Evolutionary conservation across 1,140 invertebrate species (phyloP).

Genomic region (Drosophila rhopaloa): DNA sequence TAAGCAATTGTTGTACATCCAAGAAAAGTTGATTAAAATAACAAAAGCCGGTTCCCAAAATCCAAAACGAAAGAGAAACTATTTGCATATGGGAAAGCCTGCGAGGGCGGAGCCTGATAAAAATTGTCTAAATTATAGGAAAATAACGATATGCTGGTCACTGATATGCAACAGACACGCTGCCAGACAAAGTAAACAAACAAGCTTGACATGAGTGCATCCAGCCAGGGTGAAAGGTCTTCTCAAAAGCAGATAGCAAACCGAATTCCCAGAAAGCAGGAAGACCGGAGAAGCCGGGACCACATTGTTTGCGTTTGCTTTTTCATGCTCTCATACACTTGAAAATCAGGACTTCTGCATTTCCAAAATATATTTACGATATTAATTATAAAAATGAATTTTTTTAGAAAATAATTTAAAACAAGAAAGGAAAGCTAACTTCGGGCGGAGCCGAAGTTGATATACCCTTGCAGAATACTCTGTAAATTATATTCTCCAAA

Average conservation of each 20-base stretch:
- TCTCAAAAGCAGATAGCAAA: constrained; percentile 20
- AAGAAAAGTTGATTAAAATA: constrained; percentile 69
- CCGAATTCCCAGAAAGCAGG: constrained; percentile 6
- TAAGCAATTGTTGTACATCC: constrained; percentile 23
- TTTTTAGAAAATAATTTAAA: background rate
- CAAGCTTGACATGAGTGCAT: constrained; percentile 41
- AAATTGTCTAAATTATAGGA: constrained; percentile 57
- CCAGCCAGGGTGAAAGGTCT: constrained; percentile 21
- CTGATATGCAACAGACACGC: constrained; percentile 68
- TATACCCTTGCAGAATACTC: no score
- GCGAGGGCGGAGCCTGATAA: constrained; percentile 11
- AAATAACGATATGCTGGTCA: constrained; percentile 54
- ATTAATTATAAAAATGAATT: background rate
- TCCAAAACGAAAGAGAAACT: constrained; percentile 22
- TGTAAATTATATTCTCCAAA: no score
- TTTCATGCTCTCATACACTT: constrained; percentile 13
- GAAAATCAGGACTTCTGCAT: background rate
- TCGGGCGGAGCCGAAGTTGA: no score
- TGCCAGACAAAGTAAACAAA: constrained; percentile 42
- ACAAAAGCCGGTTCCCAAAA: constrained; percentile 13
- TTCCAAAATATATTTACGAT: no score
- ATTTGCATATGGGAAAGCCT: constrained; percentile 47
- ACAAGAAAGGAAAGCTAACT: no score
- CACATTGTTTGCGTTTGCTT: constrained; percentile 50
- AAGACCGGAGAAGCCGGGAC: constrained; percentile 4